phyloP scores from a whole-genome alignment of 2,888 invertebrate species.

The Timandra comae region DNA sequence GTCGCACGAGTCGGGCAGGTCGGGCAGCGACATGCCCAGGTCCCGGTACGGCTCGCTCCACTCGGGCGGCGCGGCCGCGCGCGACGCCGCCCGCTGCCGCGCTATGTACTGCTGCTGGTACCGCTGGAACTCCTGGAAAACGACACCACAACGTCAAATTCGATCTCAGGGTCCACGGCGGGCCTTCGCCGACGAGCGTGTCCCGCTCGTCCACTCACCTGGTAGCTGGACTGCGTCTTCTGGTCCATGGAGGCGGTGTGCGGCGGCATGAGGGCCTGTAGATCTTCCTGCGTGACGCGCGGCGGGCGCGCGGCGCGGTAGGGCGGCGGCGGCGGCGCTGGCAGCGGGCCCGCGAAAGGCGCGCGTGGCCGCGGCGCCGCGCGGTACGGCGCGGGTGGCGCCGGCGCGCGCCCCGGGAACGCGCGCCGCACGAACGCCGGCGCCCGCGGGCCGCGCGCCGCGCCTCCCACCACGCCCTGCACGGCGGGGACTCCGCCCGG shows the following conservation, averaged over 20 bases:
- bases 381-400: slow-evolving; percentile 27
- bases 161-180: too few species aligned
- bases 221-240: slow-evolving; percentile 78
- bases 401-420: slow-evolving; percentile 23
- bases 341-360: slow-evolving; percentile 28
- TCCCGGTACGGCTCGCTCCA: slow-evolving; percentile 72
- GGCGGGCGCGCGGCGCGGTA: slow-evolving; percentile 28
- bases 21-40: slow-evolving; percentile 54
- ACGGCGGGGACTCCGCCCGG: slow-evolving; percentile 23
- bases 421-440: slow-evolving; percentile 24
- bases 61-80: slow-evolving; percentile 47
- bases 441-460: slow-evolving; percentile 23
- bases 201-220: slow-evolving; percentile 41
- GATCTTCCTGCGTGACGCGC: slow-evolving; percentile 55
- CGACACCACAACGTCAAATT: neutral
- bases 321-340: slow-evolving; percentile 28
- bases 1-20: slow-evolving; percentile 71
- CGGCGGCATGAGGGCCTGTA: slow-evolving; percentile 68
- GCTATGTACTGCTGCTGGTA: slow-evolving; percentile 81
- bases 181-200: too few species aligned
- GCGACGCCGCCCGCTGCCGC: slow-evolving; percentile 69
- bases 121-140: slow-evolving; percentile 75
- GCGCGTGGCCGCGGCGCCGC: slow-evolving; percentile 25
- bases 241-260: slow-evolving; percentile 77
- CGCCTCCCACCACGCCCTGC: slow-evolving; percentile 19